Conservation (phyloP, 2,888 invertebrate species). For the Enchytraeus crypticus region DNA sequence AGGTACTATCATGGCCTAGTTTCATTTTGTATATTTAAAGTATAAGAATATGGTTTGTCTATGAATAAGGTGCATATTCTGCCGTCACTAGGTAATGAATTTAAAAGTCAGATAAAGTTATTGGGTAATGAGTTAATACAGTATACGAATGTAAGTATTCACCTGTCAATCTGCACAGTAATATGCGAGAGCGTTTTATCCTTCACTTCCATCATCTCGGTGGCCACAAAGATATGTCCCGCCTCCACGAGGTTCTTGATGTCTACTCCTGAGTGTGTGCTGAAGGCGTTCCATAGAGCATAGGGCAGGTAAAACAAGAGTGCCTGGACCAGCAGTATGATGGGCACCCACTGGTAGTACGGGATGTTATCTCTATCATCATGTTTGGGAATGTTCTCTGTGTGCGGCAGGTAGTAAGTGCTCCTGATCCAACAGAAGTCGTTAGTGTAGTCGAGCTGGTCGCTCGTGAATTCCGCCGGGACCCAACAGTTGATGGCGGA, state of each 20-base stretch:
- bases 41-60: too few relatives aligned
- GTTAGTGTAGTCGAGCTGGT: slow-evolving; percentile 48
- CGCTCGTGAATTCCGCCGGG: slow-evolving; percentile 50
- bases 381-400: slow-evolving; percentile 48
- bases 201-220: slow-evolving; percentile 13
- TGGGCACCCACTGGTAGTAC: slow-evolving; percentile 49
- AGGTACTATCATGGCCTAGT: too few relatives aligned
- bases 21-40: too few relatives aligned
- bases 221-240: slow-evolving; percentile 9
- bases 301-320: slow-evolving; percentile 51
- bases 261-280: slow-evolving; percentile 9
- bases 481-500: slow-evolving; percentile 68
- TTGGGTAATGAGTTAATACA: too few relatives aligned
- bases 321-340: slow-evolving; percentile 49
- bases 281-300: slow-evolving; percentile 49
- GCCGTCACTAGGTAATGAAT: too few relatives aligned
- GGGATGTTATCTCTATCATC: slow-evolving; percentile 46
- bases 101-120: too few relatives aligned
- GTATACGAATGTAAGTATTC: neutral
- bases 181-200: slow-evolving; percentile 12
- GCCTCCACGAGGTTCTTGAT: slow-evolving; percentile 15
- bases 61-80: neutral
- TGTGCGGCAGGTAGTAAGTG: slow-evolving; percentile 36
- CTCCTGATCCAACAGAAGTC: slow-evolving; percentile 53
- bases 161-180: slow-evolving; percentile 15